phyloP scores from a whole-genome alignment of 2,888 invertebrate species.

The Scaptomyza polygonia region DNA sequence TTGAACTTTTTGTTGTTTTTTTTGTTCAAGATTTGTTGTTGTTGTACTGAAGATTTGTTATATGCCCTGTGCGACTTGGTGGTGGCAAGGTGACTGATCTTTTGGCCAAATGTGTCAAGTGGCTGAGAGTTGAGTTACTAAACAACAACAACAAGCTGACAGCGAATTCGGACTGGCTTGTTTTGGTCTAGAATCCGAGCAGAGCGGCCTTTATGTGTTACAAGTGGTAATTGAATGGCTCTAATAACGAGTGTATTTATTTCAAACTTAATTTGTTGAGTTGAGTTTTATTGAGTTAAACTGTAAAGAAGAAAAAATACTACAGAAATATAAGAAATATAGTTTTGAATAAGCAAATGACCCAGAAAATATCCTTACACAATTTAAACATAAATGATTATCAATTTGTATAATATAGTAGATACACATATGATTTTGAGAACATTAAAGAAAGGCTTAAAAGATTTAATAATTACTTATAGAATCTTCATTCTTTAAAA shows the following conservation, averaged over 20 bases:
- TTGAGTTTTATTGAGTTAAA: no score
- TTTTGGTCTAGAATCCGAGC: conserved; percentile 1
- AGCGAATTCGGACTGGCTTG: conserved; percentile 28
- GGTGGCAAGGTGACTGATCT: conserved; percentile 72
- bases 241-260: conserved; percentile 10
- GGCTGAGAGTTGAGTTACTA: conserved; percentile 50
- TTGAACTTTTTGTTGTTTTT: conserved; percentile 57
- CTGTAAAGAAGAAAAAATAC: not conserved
- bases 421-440: no score
- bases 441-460: no score
- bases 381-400: no score
- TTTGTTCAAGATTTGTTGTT: conserved; percentile 31
- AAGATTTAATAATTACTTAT: no score
- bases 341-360: not conserved
- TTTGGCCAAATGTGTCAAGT: conserved; percentile 73
- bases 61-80: conserved; percentile 25
- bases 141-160: conserved; percentile 28
- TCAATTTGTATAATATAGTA: no score
- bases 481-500: no score
- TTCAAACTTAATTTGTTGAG: conserved; percentile 2
- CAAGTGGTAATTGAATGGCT: conserved; percentile 34
- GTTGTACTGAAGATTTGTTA: conserved; percentile 47
- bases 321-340: not conserved
- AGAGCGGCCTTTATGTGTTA: conserved; percentile 10
- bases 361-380: no score